These are phyloP conservation scores for Oophaga pumilio DNA, from an alignment of 2,113 vertebrate genomes.

Conservation along the genomic window DNA sequence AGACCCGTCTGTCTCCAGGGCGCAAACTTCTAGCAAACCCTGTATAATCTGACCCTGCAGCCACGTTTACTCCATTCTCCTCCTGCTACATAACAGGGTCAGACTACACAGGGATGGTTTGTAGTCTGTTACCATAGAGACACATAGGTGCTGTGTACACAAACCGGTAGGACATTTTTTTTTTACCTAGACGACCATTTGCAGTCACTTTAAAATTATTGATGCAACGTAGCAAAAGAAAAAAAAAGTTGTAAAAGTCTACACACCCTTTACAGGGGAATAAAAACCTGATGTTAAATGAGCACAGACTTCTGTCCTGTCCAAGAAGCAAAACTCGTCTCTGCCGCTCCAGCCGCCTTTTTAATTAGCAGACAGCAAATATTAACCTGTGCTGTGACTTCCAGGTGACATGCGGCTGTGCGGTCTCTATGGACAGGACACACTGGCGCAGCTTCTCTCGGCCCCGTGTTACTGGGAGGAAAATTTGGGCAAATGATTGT, in stretches of 20 bases:
- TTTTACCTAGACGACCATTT: not conserved
- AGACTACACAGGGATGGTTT: too few relatives aligned
- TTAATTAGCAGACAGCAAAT: slow-evolving; percentile 17
- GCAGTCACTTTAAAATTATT: not conserved
- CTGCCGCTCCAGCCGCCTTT: not conserved
- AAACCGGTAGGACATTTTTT: too few relatives aligned
- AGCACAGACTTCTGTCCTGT: too few relatives aligned
- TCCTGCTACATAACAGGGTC: too few relatives aligned
- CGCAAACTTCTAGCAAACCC: too few relatives aligned
- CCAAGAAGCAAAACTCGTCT: not conserved
- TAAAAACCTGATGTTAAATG: too few relatives aligned
- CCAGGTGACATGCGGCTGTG: not conserved
- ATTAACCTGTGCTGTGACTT: not conserved
- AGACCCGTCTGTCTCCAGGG: too few relatives aligned
- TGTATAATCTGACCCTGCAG: too few relatives aligned
- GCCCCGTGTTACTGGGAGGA: not conserved
- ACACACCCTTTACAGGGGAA: not conserved
- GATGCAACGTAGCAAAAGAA: not conserved
- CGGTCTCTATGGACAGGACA: not conserved
- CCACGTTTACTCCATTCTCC: too few relatives aligned
- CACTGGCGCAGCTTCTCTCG: not conserved
- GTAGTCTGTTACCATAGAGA: too few relatives aligned
- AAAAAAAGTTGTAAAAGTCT: not conserved
- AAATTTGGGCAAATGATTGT: not conserved
- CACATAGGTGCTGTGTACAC: too few relatives aligned